Evolutionary conservation across 64 coral and sea anemone species (phyloP), one percentile per base, ranked within the genome.

Genomic region (Montipora sp.): DNA sequence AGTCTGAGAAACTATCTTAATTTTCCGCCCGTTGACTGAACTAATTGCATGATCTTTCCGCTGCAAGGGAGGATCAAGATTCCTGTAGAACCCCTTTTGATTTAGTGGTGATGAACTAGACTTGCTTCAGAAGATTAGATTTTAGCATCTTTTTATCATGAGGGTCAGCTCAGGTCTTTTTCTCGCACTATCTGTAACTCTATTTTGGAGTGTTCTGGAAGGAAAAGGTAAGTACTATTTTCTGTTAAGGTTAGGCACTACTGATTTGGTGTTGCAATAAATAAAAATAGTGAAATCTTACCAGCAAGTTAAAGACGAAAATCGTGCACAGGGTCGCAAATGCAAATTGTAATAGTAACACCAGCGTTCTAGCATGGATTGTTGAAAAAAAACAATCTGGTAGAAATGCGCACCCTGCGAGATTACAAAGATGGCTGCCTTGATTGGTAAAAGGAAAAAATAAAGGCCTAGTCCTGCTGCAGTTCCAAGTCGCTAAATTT

Each of bases 151-250:
- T 22, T 18, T 10, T 7, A 51, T 8, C 8, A 72, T 85, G 82
- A 9, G 6, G 13, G 45, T 70, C 71, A 21, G 55, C 18, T 36
- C 53, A 13, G 20, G 10, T 1, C 22, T 85, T 16, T 85, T 85
- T 72, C n/a, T 72, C 59, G 27, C 68, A 21, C 22, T 51, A n/a
- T 85, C 19, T 22, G 27, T 72, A 49, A 47, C 47, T 8, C 48
- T 48, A 23, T 71, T 85, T 71, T 85, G 63, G 82, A 72, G 46
- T 85, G 19, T 21, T 71, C 46, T 71, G 2, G 44, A 7, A 49
- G 82, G 61, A 18, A n/a, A 47, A 85, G 82, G 82, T 85, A 14
- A 20, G 82, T 21, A 47, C 18, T 4, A 21, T 10, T 70, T 72
- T 71, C n/a, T 80, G 19, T 27, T 80, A 22, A 19, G 60, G 14